A percentile compares a stretch with the other conserved stretches of the same genome.
Conservation (phyloP, 2,888 invertebrate genomes). For the Acanthoscelides obtectus region DNA sequence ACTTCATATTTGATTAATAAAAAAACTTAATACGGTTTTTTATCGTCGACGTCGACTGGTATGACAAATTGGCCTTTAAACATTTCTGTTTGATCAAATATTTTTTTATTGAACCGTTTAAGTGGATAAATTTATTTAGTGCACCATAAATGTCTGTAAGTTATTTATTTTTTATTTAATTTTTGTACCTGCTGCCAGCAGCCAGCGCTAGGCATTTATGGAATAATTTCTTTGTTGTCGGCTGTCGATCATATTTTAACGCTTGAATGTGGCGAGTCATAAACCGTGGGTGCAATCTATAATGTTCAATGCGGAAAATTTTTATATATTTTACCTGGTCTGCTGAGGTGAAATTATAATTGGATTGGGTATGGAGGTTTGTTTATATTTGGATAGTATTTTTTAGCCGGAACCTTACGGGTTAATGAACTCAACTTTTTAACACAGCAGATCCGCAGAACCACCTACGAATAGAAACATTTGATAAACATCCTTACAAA, state of each 20-base stretch:
- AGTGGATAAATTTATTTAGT: not conserved
- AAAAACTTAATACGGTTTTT: not conserved
- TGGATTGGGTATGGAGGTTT: not conserved
- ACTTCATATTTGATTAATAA: constrained; percentile 8
- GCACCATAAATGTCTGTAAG: not conserved
- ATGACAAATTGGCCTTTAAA: constrained; percentile 8
- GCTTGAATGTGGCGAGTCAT: not conserved
- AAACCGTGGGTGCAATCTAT: not conserved
- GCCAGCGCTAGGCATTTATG: not conserved
- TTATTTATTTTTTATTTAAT: not conserved
- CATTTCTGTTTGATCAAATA: not conserved
- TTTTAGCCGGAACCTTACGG: not conserved
- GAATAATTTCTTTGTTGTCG: constrained; percentile 5
- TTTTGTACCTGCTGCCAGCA: not conserved
- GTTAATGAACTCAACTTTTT: not conserved
- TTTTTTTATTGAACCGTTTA: not conserved
- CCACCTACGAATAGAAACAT: too few species aligned
- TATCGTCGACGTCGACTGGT: not conserved
- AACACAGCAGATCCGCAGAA: too few species aligned
- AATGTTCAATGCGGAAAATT: not conserved
- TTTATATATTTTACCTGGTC: not conserved
- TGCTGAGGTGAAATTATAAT: not conserved
- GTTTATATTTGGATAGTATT: not conserved
- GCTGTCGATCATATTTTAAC: not conserved
- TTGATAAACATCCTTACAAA: too few species aligned